Base-by-base conservation (phyloP, 1,140 invertebrate genomes). In the Spodoptera litura region DNA sequence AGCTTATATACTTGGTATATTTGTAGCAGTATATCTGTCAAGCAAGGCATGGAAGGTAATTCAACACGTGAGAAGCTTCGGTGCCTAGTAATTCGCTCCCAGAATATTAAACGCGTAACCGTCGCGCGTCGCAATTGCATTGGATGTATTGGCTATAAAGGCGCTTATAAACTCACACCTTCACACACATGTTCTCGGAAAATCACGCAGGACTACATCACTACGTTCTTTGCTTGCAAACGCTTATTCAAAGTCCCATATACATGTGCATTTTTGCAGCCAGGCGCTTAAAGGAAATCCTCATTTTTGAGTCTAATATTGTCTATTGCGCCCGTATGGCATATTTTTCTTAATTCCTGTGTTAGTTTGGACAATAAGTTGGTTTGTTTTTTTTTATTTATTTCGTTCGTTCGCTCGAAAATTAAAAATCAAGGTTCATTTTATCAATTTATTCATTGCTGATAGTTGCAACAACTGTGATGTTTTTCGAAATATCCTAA, bases 21-120 rank as follows among this genome's bases (percentile, higher is more conserved):
- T 71, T 78, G 53, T 55, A 76, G 44, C 51, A 64, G 81, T 84
- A 84, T 85, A 87, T 82, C 79, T 83, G 80, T 81, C 78, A 84
- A 62, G 66, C 56, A 13, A 61, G 66, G 79, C 55, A 44, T 76
- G 74, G 61, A 71, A 76, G 81, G 86, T 89, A 87, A 87, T 89
- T 84, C 80, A 81, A 84, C 84, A 83, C 82, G 86, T 83, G 82
- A 83, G 64, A 74, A 68, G 84, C 61, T 12, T 49, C 66, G 76
- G 76, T 68, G 76, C 76, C 76, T 66, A 70, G 66, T 71, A 62
- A 58, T 61, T 78, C 76, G 66, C 76, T 49, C 56, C 38, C 20
- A 79, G 85, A 87, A 87, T 87, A 86, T 86, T 86, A 86, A 87
- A 78, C 71, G 78, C 58, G 38, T 80, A 68, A 66, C 52, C 61